Base-by-base conservation (phyloP, 35 echinoderm and acorn worm genomes). In the Nesometra sesokonis region DNA sequence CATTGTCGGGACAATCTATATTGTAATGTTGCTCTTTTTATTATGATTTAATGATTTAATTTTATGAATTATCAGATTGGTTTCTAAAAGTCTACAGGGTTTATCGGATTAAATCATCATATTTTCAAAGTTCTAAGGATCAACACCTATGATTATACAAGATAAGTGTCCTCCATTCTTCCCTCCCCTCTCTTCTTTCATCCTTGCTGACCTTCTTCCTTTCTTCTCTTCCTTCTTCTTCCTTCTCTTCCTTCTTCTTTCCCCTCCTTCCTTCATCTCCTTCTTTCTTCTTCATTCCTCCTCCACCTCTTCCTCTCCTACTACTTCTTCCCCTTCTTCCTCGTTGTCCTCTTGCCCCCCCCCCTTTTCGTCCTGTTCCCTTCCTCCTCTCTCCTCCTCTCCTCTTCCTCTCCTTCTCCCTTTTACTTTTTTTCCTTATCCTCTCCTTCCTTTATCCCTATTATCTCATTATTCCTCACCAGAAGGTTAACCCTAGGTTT, bases 151-250 rank as follows among this genome's bases (percentile, higher is more conserved):
- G n/a, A n/a, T n/a, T n/a, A n/a, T n/a, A n/a, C n/a, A n/a, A n/a
- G n/a, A n/a, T n/a, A n/a, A n/a, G n/a, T n/a, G n/a, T n/a, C n/a
- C n/a, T 79, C 77, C 32, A 11, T 29, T 29, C 77, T 11, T 13
- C 47, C 27, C 47, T 57, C 27, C 27, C 47, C 27, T 27, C 47
- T 27, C 27, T 27, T 57, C 27, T 57, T 57, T 57, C 47, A 57
- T 57, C 47, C 47, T 57, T 57, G 47, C 5, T 29, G 7, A 11
- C 77, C n/a, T n/a, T n/a, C n/a, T n/a, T n/a, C n/a, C n/a, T n/a
- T 77, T 40, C 81, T 77, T 84, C 80, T 35, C 34, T 82, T 77
- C 9, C 80, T 89, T 11, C 81, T 84, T 11, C 47, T n/a, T 47
- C 29, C 36, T 83, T 0, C 87, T 38, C 19, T 40, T 83, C 37